Evolutionary conservation across 1,140 invertebrate species (phyloP), one percentile per base, ranked within the genome.

Genomic region (Druon quercuslanigerum): DNA sequence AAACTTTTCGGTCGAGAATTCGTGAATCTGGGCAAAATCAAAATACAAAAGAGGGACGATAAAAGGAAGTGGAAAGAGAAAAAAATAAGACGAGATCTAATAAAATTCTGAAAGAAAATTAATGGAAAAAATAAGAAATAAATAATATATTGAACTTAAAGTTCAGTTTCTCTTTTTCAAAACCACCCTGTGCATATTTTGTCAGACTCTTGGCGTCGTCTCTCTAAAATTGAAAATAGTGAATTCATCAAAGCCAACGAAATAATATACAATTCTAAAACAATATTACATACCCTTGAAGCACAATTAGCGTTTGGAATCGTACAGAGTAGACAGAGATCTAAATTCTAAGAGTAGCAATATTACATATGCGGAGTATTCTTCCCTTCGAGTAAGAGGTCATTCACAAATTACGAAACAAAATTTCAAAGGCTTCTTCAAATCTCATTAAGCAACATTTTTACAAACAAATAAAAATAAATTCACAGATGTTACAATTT

Each of bases 271-370:
- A 66, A 33, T 66, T 40, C 33, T 66, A 46, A 66, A 66, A 46
- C 40, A 46, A 56, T 84, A 54, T 71, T 76, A 66, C 77, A 73
- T 51, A 78, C 76, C 71, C 50, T 70, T 46, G 56, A 40, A 66
- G 60, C 60, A 40, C 25, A 66, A 25, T 33, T 40, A 66, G 40
- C 60, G 25, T 46, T n/a, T 66, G 60, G 60, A 66, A 66, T 66
- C 60, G 40, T 40, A 25, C 60, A 66, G 60, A 33, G 20, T 40
- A 66, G 13, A 66, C 60, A 40, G 60, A 66, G 60, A 66, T 66
- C 60, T 66, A 66, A 66, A 66, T 66, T 14, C 60, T 66, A 66
- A n/a, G 60, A 66, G 60, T 66, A 66, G 46, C 60, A 66, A 66
- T 66, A 66, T 66, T 66, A 16, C 13, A 66, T 66, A 66, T 33